Evolutionary conservation across 2,888 invertebrate genomes (phyloP), one percentile per base, ranked within the genome.

Genomic region (Melikaiella ostensackeni): DNA sequence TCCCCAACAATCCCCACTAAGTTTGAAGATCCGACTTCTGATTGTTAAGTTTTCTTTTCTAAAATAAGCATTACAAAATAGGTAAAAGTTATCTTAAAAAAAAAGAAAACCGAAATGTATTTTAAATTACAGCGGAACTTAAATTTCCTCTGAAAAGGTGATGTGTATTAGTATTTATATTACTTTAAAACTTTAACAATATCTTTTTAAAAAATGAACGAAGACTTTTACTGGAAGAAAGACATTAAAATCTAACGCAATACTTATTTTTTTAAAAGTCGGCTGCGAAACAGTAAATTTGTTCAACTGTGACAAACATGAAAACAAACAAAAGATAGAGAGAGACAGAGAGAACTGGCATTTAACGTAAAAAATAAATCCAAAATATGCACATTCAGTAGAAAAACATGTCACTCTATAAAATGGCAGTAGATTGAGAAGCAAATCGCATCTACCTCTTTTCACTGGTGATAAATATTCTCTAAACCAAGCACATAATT

Each of bases 391-490:
- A 27, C 21, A 55, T 13, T 13, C 24, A 27, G 5, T 13, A 24
- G 24, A 27, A 21, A 27, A 59, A 62, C n/a, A 63, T 63, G 63
- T 35, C 19, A 35, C 33, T 63, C 19, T 33, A 33, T 35, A 63
- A 63, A 63, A 35, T 63, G 35, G 63, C 35, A 63, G 63, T 63
- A 35, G 33, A 35, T 63, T 35, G 35, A 11, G 61, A 63, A 63
- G 63, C 33, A 5, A 35, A 35, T 63, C 21, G 11, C n/a, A 19
- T 33, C 61, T 63, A 35, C n/a, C 19, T 63, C 30, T 9, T 63
- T 35, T 33, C 63, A 63, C 63, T 35, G n/a, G 35, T 24, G 35
- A 11, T 35, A 33, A n/a, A 38, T 35, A 35, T 35, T 35, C n/a
- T 63, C n/a, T 33, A 33, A n/a, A 8, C 21, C n/a, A 33, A 63